phyloP scores from a whole-genome alignment of 2,888 invertebrate species.

The Entomobrya proxima region DNA sequence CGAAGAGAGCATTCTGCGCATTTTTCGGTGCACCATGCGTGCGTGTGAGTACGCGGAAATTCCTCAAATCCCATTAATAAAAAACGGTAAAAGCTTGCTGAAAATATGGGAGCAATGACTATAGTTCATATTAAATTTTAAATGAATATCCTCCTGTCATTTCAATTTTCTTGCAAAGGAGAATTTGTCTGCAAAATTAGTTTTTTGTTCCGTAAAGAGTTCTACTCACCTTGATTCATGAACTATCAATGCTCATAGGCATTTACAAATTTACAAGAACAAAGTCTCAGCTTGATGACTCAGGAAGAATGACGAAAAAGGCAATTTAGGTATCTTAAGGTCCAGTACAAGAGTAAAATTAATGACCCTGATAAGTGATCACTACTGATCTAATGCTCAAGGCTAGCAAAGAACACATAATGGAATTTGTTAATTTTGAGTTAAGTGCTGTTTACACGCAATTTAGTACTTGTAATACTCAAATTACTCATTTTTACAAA shows the following conservation, averaged over 20 bases:
- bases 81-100: slow-evolving; percentile 37
- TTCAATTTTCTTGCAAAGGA: neutral
- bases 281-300: no score
- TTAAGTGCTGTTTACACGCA: no score
- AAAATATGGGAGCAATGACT: slow-evolving; percentile 5
- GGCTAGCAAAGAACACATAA: no score
- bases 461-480: no score
- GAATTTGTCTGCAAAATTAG: neutral
- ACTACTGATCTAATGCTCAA: no score
- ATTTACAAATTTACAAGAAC: no score
- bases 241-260: neutral
- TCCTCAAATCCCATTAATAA: neutral
- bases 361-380: no score
- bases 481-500: no score
- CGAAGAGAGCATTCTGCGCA: neutral
- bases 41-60: neutral
- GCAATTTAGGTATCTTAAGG: no score
- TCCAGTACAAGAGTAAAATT: no score
- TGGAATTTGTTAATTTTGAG: no score
- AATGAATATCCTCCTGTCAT: neutral
- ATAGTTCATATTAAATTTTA: neutral
- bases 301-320: no score
- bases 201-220: neutral
- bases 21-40: neutral
- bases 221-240: neutral